Evolutionary conservation across 2,888 invertebrate species (phyloP), one percentile per base, ranked within the genome.

Genomic region (Leucophenga maculata): DNA sequence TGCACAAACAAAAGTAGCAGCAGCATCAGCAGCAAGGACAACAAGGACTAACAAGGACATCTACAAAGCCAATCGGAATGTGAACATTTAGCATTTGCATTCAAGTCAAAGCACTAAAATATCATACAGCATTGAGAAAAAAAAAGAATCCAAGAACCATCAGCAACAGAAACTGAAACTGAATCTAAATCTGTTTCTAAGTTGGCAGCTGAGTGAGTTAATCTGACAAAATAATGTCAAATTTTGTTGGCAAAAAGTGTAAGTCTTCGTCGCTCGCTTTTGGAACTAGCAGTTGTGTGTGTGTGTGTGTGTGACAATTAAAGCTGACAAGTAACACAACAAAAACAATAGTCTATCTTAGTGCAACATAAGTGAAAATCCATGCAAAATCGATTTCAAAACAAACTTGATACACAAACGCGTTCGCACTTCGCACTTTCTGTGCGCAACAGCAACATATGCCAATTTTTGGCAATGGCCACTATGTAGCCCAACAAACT

Each of bases 201-300:
- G 31, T 64, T 60, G 14, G 13, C 13, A 46, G 32, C 22, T 20
- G 44, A 64, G 46, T 48, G 62, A 64, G 18, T 48, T 64, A 22
- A 64, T 64, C 62, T 64, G 48, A 64, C 62, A 64, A 48, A 48
- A 64, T 48, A 39, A 64, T 64, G 62, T 64, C 62, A 46, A 48
- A 60, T 60, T 54, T 60, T 39, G 39, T 39, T 11, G 2, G 39
- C 6, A 3, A 39, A 8, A 39, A 6, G 8, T 39, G 39, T 6
- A 39, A 39, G 39, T 39, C 39, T 8, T 39, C 39, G 11, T 26
- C 26, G 3, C 4, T 26, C 4, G 26, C 4, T 26, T 2, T 26
- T 26, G 26, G 26, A 26, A 26, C 3, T 26, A 6, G 11, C 3
- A 39, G 39, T 39, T 11, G 39, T 8, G 39, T 39, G n/a, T n/a